These are phyloP conservation scores for Cossypha polioptera DNA, from an alignment of 2,797 vertebrate genomes.

Conservation along the genomic window DNA sequence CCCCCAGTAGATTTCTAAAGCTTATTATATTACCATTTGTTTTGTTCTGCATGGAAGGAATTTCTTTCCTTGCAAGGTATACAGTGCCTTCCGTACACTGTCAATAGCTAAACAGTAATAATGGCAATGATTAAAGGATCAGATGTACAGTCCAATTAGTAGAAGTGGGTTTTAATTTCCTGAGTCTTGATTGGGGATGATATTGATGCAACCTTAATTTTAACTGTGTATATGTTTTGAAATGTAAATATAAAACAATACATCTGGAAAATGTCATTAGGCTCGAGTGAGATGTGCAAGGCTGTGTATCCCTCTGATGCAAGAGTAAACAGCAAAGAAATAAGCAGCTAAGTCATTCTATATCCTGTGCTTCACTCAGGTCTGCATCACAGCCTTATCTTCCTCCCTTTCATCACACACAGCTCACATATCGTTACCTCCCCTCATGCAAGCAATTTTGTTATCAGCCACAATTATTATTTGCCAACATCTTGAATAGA, in stretches of 20 bases:
- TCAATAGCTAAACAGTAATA: neutral
- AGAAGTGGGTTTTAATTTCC: slow-evolving; percentile 26
- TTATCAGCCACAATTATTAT: neutral
- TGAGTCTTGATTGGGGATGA: neutral
- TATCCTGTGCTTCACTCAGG: neutral
- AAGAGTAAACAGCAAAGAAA: neutral
- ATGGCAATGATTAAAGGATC: slow-evolving; percentile 7
- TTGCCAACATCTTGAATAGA: neutral
- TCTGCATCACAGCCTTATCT: neutral
- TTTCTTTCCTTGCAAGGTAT: neutral
- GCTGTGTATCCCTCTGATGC: neutral
- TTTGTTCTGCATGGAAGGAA: neutral
- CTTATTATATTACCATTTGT: neutral
- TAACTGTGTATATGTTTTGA: slow-evolving; percentile 27
- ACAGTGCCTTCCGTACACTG: neutral
- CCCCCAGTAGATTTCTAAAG: neutral
- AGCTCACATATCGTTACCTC: neutral
- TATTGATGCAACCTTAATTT: slow-evolving; percentile 21
- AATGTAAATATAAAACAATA: slow-evolving; percentile 12
- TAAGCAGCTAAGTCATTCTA: neutral
- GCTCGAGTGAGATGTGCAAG: neutral
- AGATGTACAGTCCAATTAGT: slow-evolving; percentile 17
- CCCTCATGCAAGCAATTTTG: neutral
- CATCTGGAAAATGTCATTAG: neutral
- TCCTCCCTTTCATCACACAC: neutral